Conservation (phyloP, 1,140 invertebrate genomes). For the Bombus cullumanus region DNA sequence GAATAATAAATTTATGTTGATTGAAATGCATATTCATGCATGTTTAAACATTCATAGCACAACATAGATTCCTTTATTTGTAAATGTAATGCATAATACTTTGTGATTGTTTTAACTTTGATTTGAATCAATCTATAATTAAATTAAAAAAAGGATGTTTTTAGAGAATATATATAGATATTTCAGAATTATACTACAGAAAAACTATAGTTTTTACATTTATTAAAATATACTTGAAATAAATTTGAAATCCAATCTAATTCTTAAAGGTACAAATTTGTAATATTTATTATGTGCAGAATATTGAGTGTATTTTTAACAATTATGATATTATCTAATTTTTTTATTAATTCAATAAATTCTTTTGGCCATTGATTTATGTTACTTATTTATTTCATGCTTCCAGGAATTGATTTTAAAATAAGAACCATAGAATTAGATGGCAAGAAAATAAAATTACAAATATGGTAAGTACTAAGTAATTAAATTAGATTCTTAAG, state of each 20-base stretch:
- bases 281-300: background rate
- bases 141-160: background rate
- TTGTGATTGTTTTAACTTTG: background rate
- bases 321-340: background rate
- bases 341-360: background rate
- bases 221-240: background rate
- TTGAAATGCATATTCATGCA: background rate
- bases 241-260: background rate
- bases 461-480: slow-evolving; percentile 93
- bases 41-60: background rate
- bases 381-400: slow-evolving; percentile 43
- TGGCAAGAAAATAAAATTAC: slow-evolving; percentile 98
- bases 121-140: background rate
- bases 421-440: slow-evolving; percentile 99
- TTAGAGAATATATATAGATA: background rate
- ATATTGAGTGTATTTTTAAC: background rate
- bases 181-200: background rate
- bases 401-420: slow-evolving; percentile 99
- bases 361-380: background rate
- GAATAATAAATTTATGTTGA: background rate
- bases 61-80: background rate
- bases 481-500: background rate
- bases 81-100: slow-evolving; percentile 2
- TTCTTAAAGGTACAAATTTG: background rate
- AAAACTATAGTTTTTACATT: background rate